Base-by-base conservation (phyloP, 2,888 invertebrate genomes). In the Minunthozetes semirufus region DNA sequence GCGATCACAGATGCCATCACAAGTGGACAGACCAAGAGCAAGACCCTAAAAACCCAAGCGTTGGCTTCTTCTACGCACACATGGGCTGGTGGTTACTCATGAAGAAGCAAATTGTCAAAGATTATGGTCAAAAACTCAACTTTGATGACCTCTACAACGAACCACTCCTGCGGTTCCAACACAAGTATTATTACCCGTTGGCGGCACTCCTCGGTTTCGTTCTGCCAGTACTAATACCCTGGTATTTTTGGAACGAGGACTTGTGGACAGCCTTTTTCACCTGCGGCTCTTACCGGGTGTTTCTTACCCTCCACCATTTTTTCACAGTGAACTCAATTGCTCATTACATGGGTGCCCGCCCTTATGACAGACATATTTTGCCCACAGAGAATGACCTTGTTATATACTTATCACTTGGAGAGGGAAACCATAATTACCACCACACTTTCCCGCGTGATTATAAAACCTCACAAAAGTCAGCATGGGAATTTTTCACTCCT, bases 41-140 rank as follows among this genome's bases (percentile, higher is more conserved):
- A 15, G 75, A 75, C 38, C 75, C 75, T 6, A 42, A 75, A 9
- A 75, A 73, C 61, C 29, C 75, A 0, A 48, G 63, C 33, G 66
- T 73, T 11, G 75, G 75, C 46, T 75, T 75, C 75, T 75, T 75
- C 29, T 75, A 73, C 19, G 75, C 75, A 0, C 75, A 75, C 61
- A 75, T 75, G 2, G 75, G 75, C 19, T 75, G 75, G 75, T 73
- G 46, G 63, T 27, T 48, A 15, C 0, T 48, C 5, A 75, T 63
- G 73, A 72, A 73, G 38, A 29, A 75, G 29, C 27, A 42, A 1
- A 29, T 73, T 1, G 72, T 72, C 3, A 27, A 73, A 0, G n/a
- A 53, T n/a, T 17, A 1, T 1, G 72, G 72, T 2, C 17, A 11
- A 0, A 61, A 48, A 27, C n/a, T 75, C 5, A n/a, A 48, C 15